Evolutionary conservation across 2,888 invertebrate species (phyloP).

Genomic region (Leucophenga montana): DNA sequence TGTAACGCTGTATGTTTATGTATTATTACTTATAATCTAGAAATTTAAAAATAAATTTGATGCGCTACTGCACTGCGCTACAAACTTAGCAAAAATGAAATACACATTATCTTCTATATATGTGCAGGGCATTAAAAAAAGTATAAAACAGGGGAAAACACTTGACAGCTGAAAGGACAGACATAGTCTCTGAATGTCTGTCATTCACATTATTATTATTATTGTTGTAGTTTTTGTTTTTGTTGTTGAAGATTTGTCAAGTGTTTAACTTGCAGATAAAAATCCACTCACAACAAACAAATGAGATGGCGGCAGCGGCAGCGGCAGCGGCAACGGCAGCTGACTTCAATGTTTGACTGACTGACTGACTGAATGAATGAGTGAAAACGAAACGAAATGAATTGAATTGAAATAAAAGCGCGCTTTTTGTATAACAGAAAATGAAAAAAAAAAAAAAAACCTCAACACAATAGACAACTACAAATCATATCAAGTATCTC

Average conservation of each 20-base stretch:
- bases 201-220: too few species aligned
- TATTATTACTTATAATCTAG: too few species aligned
- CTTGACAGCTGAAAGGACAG: neutral
- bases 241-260: constrained; percentile 40
- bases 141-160: too few species aligned
- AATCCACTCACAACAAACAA: constrained; percentile 5
- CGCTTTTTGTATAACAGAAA: neutral
- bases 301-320: too few species aligned
- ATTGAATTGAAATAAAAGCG: neutral
- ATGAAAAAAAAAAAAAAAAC: neutral
- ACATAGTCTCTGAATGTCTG: constrained; percentile 25
- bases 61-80: too few species aligned
- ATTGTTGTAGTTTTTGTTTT: constrained; percentile 36
- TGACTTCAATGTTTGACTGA: neutral
- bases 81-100: too few species aligned
- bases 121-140: too few species aligned
- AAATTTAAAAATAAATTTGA: too few species aligned
- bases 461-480: constrained; percentile 7
- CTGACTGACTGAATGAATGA: neutral
- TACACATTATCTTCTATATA: too few species aligned
- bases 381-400: neutral
- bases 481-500: constrained; percentile 19
- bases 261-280: constrained; percentile 30
- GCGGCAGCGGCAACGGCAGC: too few species aligned
- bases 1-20: too few species aligned